Conservation (phyloP, 2,113 vertebrate genomes). For the Scartelaos histophorus region DNA sequence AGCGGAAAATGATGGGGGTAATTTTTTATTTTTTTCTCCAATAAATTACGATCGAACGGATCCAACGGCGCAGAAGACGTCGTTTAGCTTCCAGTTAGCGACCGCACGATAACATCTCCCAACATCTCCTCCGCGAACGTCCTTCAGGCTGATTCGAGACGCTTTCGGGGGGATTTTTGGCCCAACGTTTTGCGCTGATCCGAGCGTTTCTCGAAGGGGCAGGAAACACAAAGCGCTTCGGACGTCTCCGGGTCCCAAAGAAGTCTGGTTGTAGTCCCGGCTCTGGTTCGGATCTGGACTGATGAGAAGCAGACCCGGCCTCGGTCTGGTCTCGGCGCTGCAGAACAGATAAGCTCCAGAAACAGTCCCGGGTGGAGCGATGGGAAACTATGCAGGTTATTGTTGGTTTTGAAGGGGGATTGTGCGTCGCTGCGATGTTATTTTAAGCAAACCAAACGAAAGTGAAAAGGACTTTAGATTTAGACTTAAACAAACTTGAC, state of each 20-base stretch:
- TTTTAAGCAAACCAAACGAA: not conserved
- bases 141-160: constrained; percentile 25
- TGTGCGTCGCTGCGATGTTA: not conserved
- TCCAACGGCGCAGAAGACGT: constrained; percentile 60
- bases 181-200: constrained; percentile 7
- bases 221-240: constrained; percentile 23
- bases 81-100: constrained; percentile 1
- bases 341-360: constrained; percentile 11
- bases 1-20: not conserved
- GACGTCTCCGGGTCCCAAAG: constrained; percentile 10
- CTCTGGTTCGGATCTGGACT: not conserved
- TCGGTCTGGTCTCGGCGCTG: not conserved
- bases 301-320: not conserved
- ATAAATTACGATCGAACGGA: constrained; percentile 32
- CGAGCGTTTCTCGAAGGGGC: constrained; percentile 8
- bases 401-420: constrained; percentile 11
- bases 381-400: constrained; percentile 45
- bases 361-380: not conserved
- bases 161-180: constrained; percentile 15
- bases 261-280: constrained; percentile 14
- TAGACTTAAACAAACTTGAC: too few species aligned
- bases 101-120: not conserved
- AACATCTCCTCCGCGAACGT: constrained; percentile 1
- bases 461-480: too few species aligned
- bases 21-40: not conserved